These are phyloP conservation scores for Acrocephalus arundinaceus DNA, from an alignment of 2,113 vertebrate species.

Conservation along the genomic window DNA sequence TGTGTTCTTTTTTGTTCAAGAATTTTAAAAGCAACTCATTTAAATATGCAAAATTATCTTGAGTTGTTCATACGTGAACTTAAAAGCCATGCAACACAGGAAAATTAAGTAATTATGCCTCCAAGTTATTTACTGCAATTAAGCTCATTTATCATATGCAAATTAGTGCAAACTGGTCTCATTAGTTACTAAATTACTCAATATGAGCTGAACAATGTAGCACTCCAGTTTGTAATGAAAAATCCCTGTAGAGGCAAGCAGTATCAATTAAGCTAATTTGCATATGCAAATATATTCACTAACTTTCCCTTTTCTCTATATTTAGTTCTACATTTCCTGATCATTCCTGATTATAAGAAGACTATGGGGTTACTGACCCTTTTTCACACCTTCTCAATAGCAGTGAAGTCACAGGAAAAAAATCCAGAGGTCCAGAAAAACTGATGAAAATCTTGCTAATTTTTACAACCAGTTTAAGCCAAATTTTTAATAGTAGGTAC, in stretches of 20 bases:
- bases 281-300: conserved; percentile 87
- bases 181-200: conserved; percentile 91
- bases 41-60: conserved; percentile 87
- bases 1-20: conserved; percentile 76
- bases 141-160: conserved; percentile 91
- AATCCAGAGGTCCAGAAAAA: neutral
- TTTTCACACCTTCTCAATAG: conserved; percentile 43
- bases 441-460: neutral
- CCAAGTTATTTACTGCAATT: conserved; percentile 91
- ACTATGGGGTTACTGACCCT: conserved; percentile 66
- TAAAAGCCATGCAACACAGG: conserved; percentile 88
- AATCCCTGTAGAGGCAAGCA: conserved; percentile 90
- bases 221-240: conserved; percentile 91
- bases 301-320: conserved; percentile 85
- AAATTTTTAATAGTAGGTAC: conserved; percentile 5
- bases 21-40: conserved; percentile 82
- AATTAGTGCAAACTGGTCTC: conserved; percentile 90
- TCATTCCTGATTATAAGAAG: conserved; percentile 73
- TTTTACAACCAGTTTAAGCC: neutral
- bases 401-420: neutral
- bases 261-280: conserved; percentile 89
- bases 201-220: conserved; percentile 90
- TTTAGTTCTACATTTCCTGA: conserved; percentile 83
- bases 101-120: conserved; percentile 91
- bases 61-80: conserved; percentile 87